Evolutionary conservation across 2,797 vertebrate genomes (phyloP).

Genomic region (Strix occidentalis): DNA sequence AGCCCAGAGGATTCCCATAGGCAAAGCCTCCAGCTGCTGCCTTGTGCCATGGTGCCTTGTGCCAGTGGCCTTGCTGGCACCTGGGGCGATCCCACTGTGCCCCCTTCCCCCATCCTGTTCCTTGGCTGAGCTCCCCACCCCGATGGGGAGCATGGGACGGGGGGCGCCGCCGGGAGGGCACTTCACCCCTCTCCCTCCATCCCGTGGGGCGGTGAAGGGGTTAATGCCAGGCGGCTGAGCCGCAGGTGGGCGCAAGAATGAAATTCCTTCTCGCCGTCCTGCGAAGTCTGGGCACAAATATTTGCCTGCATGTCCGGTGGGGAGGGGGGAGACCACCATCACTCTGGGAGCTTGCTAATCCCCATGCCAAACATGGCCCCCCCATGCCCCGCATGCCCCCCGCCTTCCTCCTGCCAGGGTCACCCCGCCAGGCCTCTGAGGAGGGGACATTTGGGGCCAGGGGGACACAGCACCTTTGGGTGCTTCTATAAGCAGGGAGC

Average conservation of each 20-base stretch:
- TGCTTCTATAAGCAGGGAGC: neutral
- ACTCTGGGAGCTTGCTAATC: constrained; percentile 59
- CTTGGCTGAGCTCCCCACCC: neutral
- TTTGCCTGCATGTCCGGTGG: constrained; percentile 74
- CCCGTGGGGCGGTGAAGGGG: neutral
- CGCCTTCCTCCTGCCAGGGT: neutral
- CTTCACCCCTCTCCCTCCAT: neutral
- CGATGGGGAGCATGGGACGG: accelerated
- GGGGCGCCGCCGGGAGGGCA: neutral
- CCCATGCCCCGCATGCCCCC: neutral
- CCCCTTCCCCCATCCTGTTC: neutral
- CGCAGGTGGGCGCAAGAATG: constrained; percentile 66
- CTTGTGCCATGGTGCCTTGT: neutral
- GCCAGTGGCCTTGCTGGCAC: neutral
- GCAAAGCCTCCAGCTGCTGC: neutral
- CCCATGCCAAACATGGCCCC: constrained; percentile 45
- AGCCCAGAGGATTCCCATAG: neutral
- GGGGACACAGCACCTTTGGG: neutral
- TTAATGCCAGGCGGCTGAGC: constrained; percentile 37
- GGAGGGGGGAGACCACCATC: constrained; percentile 63
- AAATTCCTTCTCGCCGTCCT: constrained; percentile 72
- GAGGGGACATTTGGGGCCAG: neutral
- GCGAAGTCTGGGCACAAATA: constrained; percentile 74
- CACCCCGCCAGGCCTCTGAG: neutral
- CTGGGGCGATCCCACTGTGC: accelerated